Conservation (phyloP, 2,888 invertebrate species). For the Rosalia funebris region DNA sequence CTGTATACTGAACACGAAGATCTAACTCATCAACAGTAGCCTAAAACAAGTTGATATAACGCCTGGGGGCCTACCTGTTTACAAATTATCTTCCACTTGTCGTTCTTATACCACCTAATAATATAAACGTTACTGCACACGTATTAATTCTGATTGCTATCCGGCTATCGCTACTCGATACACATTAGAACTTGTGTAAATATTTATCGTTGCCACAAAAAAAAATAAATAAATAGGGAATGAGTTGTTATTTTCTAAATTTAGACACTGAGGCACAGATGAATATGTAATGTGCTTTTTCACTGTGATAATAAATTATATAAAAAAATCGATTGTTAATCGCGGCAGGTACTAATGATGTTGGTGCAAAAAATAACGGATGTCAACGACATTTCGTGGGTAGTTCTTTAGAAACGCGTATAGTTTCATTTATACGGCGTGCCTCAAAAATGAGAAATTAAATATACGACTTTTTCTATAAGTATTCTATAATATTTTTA, state of each 20-base stretch:
- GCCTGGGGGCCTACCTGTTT: background rate
- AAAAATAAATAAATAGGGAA: background rate
- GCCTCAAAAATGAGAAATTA: too few relatives aligned
- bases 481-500: too few relatives aligned
- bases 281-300: slow-evolving; percentile 14
- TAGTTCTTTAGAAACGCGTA: background rate
- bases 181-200: background rate
- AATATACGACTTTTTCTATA: too few relatives aligned
- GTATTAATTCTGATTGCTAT: background rate
- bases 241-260: slow-evolving; percentile 1
- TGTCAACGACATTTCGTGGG: slow-evolving; percentile 11
- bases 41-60: background rate
- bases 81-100: background rate
- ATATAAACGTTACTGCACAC: background rate
- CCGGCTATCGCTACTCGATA: background rate
- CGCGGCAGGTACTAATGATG: slow-evolving; percentile 12
- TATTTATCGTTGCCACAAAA: background rate
- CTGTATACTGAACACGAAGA: too few relatives aligned
- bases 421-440: slow-evolving; percentile 4
- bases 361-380: background rate
- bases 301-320: slow-evolving; percentile 7
- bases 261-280: background rate
- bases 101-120: background rate
- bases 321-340: slow-evolving; percentile 10
- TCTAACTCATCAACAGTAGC: background rate